Evolutionary conservation across 2,888 invertebrate genomes (phyloP).

Genomic region (Salpingus planirostris): DNA sequence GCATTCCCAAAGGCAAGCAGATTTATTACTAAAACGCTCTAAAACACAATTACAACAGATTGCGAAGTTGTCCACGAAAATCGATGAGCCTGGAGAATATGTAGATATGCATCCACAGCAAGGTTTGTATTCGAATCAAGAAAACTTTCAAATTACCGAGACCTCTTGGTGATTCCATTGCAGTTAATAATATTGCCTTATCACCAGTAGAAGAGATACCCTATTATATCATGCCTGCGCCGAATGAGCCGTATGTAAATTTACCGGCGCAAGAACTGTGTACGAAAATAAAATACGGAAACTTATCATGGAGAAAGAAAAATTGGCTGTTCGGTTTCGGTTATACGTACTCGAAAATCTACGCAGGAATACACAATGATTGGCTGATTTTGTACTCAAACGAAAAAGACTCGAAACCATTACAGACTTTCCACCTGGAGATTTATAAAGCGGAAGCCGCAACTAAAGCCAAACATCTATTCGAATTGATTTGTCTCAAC

Average conservation of each 20-base stretch:
- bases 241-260: too few relatives aligned
- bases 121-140: too few relatives aligned
- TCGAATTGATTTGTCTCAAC: too few relatives aligned
- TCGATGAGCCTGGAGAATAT: slow-evolving; percentile 12
- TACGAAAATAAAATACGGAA: slow-evolving; percentile 22
- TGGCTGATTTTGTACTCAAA: slow-evolving; percentile 26
- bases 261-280: slow-evolving; percentile 22
- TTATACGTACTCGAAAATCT: slow-evolving; percentile 20
- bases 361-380: slow-evolving; percentile 22
- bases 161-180: too few relatives aligned
- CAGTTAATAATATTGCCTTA: too few relatives aligned
- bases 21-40: slow-evolving; percentile 18
- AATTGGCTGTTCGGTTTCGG: slow-evolving; percentile 21
- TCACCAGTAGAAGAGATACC: not conserved
- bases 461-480: too few relatives aligned
- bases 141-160: too few relatives aligned
- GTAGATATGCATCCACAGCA: slow-evolving; percentile 21
- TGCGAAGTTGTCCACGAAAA: slow-evolving; percentile 13
- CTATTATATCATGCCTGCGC: too few relatives aligned
- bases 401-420: slow-evolving; percentile 25
- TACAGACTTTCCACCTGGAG: slow-evolving; percentile 21
- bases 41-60: slow-evolving; percentile 20
- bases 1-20: slow-evolving; percentile 14
- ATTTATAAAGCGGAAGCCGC: slow-evolving; percentile 21
- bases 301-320: slow-evolving; percentile 22